Conservation (phyloP, 35 echinoderm and acorn worm genomes). For the Amphiura filiformis region DNA sequence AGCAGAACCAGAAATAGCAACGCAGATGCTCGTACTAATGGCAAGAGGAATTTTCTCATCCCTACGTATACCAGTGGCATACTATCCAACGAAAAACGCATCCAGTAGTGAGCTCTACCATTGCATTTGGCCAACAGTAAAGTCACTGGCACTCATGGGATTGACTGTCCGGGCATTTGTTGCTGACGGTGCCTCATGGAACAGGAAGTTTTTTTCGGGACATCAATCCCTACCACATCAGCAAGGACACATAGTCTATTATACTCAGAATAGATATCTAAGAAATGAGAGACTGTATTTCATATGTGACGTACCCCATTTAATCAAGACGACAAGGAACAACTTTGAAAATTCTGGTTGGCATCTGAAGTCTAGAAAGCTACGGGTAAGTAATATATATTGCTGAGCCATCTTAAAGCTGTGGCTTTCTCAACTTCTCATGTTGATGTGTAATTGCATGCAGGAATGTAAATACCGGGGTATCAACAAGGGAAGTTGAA, state of each 20-base stretch:
- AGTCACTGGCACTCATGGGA: conserved; percentile 11
- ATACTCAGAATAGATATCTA: neutral
- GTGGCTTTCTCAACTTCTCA: no score
- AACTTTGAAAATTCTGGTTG: conserved; percentile 66
- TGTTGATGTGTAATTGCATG: no score
- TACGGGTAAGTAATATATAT: conserved; percentile 45
- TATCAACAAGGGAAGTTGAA: no score
- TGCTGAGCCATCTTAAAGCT: no score
- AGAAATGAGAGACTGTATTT: conserved; percentile 48
- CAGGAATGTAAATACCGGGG: no score
- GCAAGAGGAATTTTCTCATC: conserved; percentile 30
- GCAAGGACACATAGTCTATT: neutral
- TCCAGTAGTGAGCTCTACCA: conserved; percentile 36
- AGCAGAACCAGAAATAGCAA: neutral
- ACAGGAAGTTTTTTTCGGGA: conserved; percentile 43
- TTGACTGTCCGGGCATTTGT: conserved; percentile 41
- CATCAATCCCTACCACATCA: neutral
- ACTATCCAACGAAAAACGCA: conserved; percentile 17
- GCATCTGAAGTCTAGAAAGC: conserved; percentile 39
- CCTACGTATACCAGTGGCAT: conserved; percentile 22
- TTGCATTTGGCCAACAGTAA: neutral
- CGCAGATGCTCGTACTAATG: conserved; percentile 45
- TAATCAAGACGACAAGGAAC: conserved; percentile 47
- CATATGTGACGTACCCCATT: conserved; percentile 56
- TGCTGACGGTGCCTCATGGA: conserved; percentile 41